Evolutionary conservation across 2,888 invertebrate species (phyloP), one percentile per base, ranked within the genome.

Genomic region (Protonemura montana): DNA sequence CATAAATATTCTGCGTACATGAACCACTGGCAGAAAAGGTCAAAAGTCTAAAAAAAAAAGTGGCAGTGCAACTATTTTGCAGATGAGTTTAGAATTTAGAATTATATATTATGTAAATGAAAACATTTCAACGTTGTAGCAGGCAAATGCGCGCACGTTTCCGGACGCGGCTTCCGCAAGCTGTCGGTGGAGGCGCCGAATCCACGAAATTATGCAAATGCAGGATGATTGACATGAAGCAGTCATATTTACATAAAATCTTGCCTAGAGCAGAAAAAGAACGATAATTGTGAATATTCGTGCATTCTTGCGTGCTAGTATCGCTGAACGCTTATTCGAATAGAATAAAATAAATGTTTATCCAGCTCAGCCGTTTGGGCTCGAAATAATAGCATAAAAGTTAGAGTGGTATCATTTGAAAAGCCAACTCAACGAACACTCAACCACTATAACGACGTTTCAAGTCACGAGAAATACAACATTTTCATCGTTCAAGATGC

Each of bases 21-120:
- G 27, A 21, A 59, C 59, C 59, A 21, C 59, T 21, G n/a, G 13
- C 59, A 21, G 78, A 26, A 78, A 78, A 78, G 26, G 78, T 78
- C 78, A 78, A 78, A 78, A 78, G 78, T 78, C 2, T 6, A 28
- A 78, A 78, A 78, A 76, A 21, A 59, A 59, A 59, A 59, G 59
- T 59, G 59, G 59, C 59, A 59, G 59, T 78, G 16, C 28, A 21
- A 27, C 27, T 27, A 78, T 78, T 78, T 78, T 25, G 26, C n/a
- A 78, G 78, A 78, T 27, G 27, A 28, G 78, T 78, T 78, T 78
- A 26, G 78, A 25, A 78, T 78, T 5, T 78, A 26, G 59, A 59
- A 59, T 59, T 78, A 78, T 78, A 78, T 78, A 78, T 78, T 78
- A 27, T 78, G 78, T 78, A 27, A 78, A 78, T 28, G 26, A 27